Conservation (phyloP, 2,888 invertebrate species). For the Neoascia interrupta region DNA sequence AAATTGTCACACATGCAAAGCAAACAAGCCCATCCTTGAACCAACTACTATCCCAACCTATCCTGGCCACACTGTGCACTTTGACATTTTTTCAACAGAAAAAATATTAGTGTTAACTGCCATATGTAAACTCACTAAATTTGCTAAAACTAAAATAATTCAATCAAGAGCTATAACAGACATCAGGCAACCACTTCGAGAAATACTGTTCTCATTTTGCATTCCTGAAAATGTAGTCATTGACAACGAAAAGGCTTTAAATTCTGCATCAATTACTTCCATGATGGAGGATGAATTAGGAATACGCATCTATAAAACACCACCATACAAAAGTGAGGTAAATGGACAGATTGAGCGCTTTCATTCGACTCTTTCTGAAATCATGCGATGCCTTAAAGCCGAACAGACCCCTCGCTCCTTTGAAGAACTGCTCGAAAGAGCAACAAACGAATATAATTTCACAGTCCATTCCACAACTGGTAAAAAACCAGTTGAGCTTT, state of each 20-base stretch:
- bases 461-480: neutral
- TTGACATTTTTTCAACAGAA: conserved; percentile 55
- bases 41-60: conserved; percentile 39
- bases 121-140: conserved; percentile 43
- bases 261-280: neutral
- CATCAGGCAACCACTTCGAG: neutral
- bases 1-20: conserved; percentile 17
- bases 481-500: conserved; percentile 4
- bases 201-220: neutral
- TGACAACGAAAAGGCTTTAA: neutral
- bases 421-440: conserved; percentile 3
- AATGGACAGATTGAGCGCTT: neutral
- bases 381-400: conserved; percentile 10
- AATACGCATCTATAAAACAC: neutral
- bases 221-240: neutral
- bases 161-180: no score
- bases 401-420: neutral
- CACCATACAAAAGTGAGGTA: neutral
- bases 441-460: neutral
- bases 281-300: conserved; percentile 1
- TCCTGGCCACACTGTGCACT: conserved; percentile 46
- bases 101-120: conserved; percentile 33
- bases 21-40: neutral
- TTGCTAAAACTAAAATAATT: neutral
- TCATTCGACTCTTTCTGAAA: neutral